Percentiles rank a stretch among this genome's conserved stretches.
Conservation (phyloP, 2,113 vertebrate genomes). For the Phocoena sinus region DNA sequence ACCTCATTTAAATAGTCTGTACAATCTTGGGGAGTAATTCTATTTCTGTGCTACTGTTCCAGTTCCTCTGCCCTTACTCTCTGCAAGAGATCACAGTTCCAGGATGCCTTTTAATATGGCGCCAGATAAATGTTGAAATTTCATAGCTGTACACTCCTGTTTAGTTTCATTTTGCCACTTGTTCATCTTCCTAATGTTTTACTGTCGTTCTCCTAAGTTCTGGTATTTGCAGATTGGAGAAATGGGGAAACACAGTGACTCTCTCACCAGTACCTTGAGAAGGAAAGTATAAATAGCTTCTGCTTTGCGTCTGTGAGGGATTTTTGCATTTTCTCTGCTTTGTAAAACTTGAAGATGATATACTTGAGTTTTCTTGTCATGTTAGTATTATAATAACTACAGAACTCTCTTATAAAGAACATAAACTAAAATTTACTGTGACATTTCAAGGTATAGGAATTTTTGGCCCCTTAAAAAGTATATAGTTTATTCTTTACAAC, state of each 20-base stretch:
- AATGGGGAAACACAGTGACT: not conserved
- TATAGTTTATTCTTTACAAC: not conserved
- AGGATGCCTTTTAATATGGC: not conserved
- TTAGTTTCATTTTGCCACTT: not conserved
- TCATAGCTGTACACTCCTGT: not conserved
- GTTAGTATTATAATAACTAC: slow-evolving; percentile 6
- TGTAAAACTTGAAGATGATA: slow-evolving; percentile 12
- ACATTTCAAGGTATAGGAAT: not conserved
- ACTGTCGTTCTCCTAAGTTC: not conserved
- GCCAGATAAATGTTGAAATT: not conserved
- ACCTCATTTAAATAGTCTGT: not conserved
- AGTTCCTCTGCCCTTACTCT: not conserved
- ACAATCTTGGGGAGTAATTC: not conserved
- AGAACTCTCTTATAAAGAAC: not conserved
- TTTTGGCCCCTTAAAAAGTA: not conserved
- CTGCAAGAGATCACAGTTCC: not conserved
- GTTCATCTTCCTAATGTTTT: not conserved
- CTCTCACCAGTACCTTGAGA: not conserved
- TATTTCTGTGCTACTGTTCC: not conserved
- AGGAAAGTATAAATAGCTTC: not conserved
- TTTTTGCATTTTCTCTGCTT: not conserved
- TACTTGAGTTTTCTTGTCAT: not conserved
- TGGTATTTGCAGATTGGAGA: not conserved
- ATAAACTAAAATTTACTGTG: slow-evolving; percentile 22
- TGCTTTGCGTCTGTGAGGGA: not conserved